A percentile compares a stretch with the other conserved stretches of the same genome.
These are phyloP conservation scores for Varecia variegata DNA, from an alignment of 2,797 vertebrate species.

Conservation along the genomic window DNA sequence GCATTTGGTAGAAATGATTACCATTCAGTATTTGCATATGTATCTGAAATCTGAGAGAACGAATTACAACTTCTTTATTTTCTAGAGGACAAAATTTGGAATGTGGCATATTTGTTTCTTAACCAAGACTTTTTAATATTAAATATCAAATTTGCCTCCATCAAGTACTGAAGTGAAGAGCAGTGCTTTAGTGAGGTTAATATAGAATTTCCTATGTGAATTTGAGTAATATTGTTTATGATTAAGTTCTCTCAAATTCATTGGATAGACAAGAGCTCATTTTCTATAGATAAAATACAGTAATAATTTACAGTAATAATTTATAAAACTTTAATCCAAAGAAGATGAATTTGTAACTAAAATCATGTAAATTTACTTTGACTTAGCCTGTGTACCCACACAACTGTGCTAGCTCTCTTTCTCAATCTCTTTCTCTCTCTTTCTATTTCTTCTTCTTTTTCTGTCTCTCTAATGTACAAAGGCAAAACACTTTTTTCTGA, in stretches of 20 bases:
- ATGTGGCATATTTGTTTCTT: background rate
- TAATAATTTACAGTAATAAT: background rate
- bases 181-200: background rate
- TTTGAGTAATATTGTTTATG: background rate
- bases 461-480: background rate
- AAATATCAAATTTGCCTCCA: background rate
- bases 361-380: background rate
- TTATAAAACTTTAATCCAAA: background rate
- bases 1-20: background rate
- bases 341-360: background rate
- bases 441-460: background rate
- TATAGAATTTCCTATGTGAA: background rate
- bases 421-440: no score
- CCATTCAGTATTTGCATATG: background rate
- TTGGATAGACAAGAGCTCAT: background rate
- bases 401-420: fast-evolving
- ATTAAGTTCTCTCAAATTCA: background rate
- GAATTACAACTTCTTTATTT: background rate
- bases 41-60: background rate
- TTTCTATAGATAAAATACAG: background rate
- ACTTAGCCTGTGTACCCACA: fast-evolving
- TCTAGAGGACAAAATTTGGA: background rate
- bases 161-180: background rate
- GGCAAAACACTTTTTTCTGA: background rate
- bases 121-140: background rate